Evolutionary conservation across 2,888 invertebrate genomes (phyloP), one percentile per base, ranked within the genome.

Genomic region (Cephus nigrinus): DNA sequence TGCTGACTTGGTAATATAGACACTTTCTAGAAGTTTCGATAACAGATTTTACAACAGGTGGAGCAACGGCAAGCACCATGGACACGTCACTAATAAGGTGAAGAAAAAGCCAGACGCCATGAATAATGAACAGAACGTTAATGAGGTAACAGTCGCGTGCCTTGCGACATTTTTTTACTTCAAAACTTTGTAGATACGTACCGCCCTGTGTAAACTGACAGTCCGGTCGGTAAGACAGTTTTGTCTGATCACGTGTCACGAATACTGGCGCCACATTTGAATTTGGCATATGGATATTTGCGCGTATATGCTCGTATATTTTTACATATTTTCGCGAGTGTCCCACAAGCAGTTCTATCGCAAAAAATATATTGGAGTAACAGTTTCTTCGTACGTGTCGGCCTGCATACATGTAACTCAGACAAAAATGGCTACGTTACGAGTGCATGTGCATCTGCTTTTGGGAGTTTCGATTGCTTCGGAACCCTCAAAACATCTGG

Each of bases 251-350:
- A 2, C 40, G 40, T 15, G 40, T 40, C 5, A 15, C 15, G 5
- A 40, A 40, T 15, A 40, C 15, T 4, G 15, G 40, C 40, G 4
- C 15, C 40, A 40, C 15, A 55, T 55, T 55, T 23, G 55, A 23
- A 9, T 9, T 23, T 55, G 55, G 23, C 23, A 55, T 55, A 55
- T 55, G 55, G 55, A 55, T 23, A 55, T 55, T 23, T 9, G 40
- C 9, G 55, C 9, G 55, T 23, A 23, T 2, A 23, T 15, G 23
- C 75, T 76, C 31, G 79, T 76, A 79, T 31, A 71, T 12, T 71
- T 31, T 71, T 31, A 31, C 31, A 71, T 71, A 71, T 31, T 71
- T 71, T 71, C 71, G 71, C 71, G 71, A 12, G 31, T 55, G 23
- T 55, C 9, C 55, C 23, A 23, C 55, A 1, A 55, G 55, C 23